phyloP scores from a whole-genome alignment of 2,797 vertebrate genomes.

The Gobionotothen gibberifrons region DNA sequence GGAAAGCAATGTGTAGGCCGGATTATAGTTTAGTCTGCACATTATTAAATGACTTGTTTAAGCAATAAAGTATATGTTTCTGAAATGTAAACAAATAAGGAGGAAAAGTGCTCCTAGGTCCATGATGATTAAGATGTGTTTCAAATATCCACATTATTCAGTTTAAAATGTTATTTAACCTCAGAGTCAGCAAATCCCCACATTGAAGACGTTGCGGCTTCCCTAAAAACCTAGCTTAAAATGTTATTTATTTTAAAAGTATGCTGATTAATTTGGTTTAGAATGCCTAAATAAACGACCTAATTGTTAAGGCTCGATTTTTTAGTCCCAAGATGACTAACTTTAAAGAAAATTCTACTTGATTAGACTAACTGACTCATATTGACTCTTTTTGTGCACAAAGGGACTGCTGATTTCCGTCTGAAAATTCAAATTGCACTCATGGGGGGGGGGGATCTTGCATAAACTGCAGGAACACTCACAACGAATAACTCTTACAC shows the following conservation, averaged over 20 bases:
- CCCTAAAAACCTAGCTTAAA: not conserved
- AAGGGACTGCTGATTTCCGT: too few relatives aligned
- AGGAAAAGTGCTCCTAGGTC: not conserved
- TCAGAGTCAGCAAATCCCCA: not conserved
- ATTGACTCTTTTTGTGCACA: not conserved
- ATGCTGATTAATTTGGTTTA: not conserved
- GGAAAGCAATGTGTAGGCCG: not conserved
- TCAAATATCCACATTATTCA: not conserved
- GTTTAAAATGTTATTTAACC: not conserved
- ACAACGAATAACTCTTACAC: not conserved
- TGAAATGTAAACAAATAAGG: not conserved
- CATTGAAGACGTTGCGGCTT: not conserved
- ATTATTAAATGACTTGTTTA: not conserved
- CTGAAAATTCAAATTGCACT: too few relatives aligned
- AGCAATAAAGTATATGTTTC: not conserved
- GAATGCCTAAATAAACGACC: not conserved
- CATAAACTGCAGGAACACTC: not conserved
- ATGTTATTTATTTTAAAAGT: not conserved
- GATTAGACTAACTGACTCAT: not conserved
- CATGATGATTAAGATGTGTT: not conserved
- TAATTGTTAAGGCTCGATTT: not conserved
- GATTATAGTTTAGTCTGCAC: too few relatives aligned
- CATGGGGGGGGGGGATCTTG: too few relatives aligned
- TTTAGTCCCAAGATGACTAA: not conserved
- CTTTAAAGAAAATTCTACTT: not conserved